phyloP scores from a whole-genome alignment of 2,797 vertebrate species.

The Channallabes apus region DNA sequence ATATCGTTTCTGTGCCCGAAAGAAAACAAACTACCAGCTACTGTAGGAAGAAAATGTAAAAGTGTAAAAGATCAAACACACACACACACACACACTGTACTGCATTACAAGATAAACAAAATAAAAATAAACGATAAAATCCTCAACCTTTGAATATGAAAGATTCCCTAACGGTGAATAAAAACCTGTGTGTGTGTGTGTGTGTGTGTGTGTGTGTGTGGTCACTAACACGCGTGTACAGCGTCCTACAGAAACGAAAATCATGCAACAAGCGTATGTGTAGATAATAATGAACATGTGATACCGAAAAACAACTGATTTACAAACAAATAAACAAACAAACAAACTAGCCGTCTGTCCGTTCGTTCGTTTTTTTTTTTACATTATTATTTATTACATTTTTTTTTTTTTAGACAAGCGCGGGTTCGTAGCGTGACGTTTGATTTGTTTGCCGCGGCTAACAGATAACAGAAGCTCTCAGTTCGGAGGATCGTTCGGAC shows the following conservation, averaged over 20 bases:
- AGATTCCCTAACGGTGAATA: slow-evolving; percentile 71
- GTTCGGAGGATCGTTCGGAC: background rate
- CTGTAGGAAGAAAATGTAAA: slow-evolving; percentile 22
- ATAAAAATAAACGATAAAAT: slow-evolving; percentile 59
- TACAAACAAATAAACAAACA: slow-evolving; percentile 18
- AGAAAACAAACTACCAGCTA: slow-evolving; percentile 44
- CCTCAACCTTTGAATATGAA: slow-evolving; percentile 69
- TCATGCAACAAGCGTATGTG: slow-evolving; percentile 59
- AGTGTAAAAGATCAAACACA: slow-evolving; percentile 35
- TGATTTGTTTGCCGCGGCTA: background rate
- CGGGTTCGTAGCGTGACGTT: background rate
- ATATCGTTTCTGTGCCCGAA: slow-evolving; percentile 43
- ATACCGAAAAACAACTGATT: slow-evolving; percentile 10
- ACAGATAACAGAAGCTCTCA: background rate
- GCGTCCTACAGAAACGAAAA: slow-evolving; percentile 63
- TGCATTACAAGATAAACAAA: slow-evolving; percentile 53
- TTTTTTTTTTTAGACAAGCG: background rate
- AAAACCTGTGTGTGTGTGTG: slow-evolving; percentile 51
- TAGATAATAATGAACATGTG: slow-evolving; percentile 42
- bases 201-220: slow-evolving; percentile 3
- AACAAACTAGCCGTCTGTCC: background rate
- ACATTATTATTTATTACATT: too few relatives aligned
- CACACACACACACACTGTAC: slow-evolving; percentile 43
- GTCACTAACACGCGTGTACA: slow-evolving; percentile 24
- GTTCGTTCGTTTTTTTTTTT: too few relatives aligned